A percentile compares a stretch with the other conserved stretches of the same genome.
These are phyloP conservation scores for Rhabdomys pumilio DNA, from an alignment of 2,797 vertebrate species.

Conservation along the genomic window DNA sequence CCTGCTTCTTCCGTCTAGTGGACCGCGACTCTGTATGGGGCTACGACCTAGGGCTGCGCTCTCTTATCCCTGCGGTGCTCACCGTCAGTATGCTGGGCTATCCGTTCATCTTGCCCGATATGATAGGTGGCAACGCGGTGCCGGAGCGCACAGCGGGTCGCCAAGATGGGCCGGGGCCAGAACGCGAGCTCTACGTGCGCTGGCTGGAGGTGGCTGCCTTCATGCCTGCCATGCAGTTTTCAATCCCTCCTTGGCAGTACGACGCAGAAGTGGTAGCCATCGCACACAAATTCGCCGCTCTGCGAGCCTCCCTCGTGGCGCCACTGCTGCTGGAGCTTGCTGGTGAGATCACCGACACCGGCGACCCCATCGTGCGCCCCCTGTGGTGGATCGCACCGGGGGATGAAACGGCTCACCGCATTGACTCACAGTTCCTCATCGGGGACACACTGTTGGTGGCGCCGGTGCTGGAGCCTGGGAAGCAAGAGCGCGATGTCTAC, in stretches of 20 bases:
- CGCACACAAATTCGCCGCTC: constrained; percentile 93
- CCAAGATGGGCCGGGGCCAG: constrained; percentile 88
- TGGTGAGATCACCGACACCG: constrained; percentile 93
- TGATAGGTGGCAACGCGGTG: constrained; percentile 95
- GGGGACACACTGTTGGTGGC: constrained; percentile 98
- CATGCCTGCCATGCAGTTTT: constrained; percentile 99
- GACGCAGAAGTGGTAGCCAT: constrained; percentile 96
- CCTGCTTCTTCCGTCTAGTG: constrained; percentile 98
- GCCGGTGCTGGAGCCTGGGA: constrained; percentile 96
- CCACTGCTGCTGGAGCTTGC: constrained; percentile 96
- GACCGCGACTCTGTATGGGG: constrained; percentile 98
- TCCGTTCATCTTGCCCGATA: constrained; percentile 94
- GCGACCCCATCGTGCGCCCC: constrained; percentile 97
- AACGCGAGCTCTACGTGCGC: constrained; percentile 97
- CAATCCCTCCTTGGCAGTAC: constrained; percentile 97
- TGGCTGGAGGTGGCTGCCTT: constrained; percentile 98
- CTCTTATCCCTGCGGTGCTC: constrained; percentile 96
- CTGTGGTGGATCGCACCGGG: constrained; percentile 98
- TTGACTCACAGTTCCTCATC: constrained; percentile 98
- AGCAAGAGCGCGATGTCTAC: constrained; percentile 97
- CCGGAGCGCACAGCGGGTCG: constrained; percentile 89
- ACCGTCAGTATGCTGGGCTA: constrained; percentile 95
- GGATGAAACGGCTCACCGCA: constrained; percentile 94
- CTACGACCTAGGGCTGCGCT: constrained; percentile 97
- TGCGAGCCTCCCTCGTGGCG: constrained; percentile 95